Evolutionary conservation across 2,888 invertebrate species (phyloP).

Genomic region (Labia minor): DNA sequence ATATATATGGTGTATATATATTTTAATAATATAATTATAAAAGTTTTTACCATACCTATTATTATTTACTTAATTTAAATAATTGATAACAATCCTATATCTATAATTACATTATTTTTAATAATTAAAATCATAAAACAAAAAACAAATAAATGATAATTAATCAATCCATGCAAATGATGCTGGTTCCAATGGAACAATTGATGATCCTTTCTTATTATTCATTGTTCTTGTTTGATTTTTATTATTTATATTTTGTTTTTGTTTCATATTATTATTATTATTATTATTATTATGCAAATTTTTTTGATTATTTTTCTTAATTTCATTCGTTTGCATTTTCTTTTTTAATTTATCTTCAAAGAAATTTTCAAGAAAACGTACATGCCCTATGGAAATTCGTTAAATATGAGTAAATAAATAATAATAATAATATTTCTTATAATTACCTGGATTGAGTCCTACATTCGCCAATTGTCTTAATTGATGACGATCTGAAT

Average conservation of each 20-base stretch:
- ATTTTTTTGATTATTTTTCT: too few relatives aligned
- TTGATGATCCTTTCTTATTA: neutral
- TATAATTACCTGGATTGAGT: conserved; percentile 31
- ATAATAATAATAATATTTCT: too few relatives aligned
- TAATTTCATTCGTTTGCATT: too few relatives aligned
- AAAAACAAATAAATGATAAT: too few relatives aligned
- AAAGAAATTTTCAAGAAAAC: neutral
- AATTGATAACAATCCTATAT: too few relatives aligned
- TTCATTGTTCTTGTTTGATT: neutral
- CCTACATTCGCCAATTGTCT: conserved; percentile 26
- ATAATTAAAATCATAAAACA: too few relatives aligned
- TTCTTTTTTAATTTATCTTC: neutral
- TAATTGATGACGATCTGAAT: conserved; percentile 30
- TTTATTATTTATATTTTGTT: neutral
- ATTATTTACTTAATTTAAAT: too few relatives aligned
- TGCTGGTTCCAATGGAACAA: neutral
- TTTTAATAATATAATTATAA: too few relatives aligned
- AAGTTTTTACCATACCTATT: too few relatives aligned
- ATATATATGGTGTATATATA: too few relatives aligned
- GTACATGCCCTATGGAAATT: neutral
- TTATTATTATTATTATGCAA: too few relatives aligned
- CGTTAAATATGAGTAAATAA: neutral
- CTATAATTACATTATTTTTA: too few relatives aligned
- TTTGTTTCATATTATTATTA: neutral
- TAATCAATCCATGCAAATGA: neutral